phyloP scores from a whole-genome alignment of 2,888 invertebrate genomes.

The Thyatira batis region DNA sequence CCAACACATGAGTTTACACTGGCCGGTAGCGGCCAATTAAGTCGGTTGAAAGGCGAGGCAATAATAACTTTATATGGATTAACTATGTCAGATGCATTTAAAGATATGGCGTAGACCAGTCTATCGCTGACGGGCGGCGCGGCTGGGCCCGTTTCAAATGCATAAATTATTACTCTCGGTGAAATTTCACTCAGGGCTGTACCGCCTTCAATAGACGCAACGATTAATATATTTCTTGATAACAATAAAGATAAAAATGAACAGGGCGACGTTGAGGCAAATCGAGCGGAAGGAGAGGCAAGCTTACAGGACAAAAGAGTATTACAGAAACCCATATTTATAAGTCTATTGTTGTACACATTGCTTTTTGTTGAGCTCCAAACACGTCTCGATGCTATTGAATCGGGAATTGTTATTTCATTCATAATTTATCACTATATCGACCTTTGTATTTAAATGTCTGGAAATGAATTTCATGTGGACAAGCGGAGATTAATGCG shows the following conservation, averaged over 20 bases:
- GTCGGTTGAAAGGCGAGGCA: constrained; percentile 65
- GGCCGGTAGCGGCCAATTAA: constrained; percentile 71
- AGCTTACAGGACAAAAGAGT: constrained; percentile 51
- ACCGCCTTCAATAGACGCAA: constrained; percentile 36
- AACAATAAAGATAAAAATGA: constrained; percentile 56
- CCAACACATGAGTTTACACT: constrained; percentile 67
- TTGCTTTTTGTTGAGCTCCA: constrained; percentile 60
- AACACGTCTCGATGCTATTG: constrained; percentile 61
- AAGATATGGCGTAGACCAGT: constrained; percentile 57
- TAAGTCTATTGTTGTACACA: constrained; percentile 69
- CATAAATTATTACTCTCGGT: constrained; percentile 53
- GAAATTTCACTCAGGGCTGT: constrained; percentile 51
- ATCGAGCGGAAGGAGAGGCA: constrained; percentile 51
- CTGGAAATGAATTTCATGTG: constrained; percentile 61
- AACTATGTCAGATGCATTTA: constrained; percentile 72
- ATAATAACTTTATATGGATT: constrained; percentile 77
- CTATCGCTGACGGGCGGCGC: constrained; percentile 57
- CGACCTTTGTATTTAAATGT: constrained; percentile 75
- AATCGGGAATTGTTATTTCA: constrained; percentile 64
- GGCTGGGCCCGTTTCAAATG: constrained; percentile 48
- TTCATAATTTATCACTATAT: constrained; percentile 77
- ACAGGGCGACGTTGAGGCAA: constrained; percentile 39
- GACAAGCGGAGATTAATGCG: constrained; percentile 64
- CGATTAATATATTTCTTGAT: constrained; percentile 54
- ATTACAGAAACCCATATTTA: constrained; percentile 71